Evolutionary conservation across 2,113 vertebrate genomes (phyloP).

Genomic region (Tichodroma muraria): DNA sequence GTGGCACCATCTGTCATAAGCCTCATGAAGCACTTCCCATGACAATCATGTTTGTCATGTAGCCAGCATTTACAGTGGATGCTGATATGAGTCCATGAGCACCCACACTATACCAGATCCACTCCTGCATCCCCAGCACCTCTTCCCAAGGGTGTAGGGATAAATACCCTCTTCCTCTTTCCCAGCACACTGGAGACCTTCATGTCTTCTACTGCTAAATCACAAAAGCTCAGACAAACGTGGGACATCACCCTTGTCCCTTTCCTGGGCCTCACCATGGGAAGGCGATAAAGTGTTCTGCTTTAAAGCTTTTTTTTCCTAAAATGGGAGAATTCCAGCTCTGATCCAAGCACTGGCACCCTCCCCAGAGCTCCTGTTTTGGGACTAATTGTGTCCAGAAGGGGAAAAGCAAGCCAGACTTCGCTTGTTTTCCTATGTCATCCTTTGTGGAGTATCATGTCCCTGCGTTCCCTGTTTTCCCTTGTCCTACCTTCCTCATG

Average conservation of each 20-base stretch:
- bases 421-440: neutral
- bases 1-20: neutral
- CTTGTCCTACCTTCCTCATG: neutral
- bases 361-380: slow-evolving; percentile 21
- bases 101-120: neutral
- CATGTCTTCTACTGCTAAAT: neutral
- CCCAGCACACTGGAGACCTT: neutral
- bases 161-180: neutral
- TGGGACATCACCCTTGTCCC: neutral
- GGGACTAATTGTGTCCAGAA: neutral
- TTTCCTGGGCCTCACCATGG: neutral
- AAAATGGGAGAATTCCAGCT: slow-evolving; percentile 44
- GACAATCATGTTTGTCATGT: accelerated
- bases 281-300: neutral
- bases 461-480: neutral
- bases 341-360: slow-evolving; percentile 1
- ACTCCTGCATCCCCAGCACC: neutral
- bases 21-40: neutral
- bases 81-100: neutral
- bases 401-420: neutral
- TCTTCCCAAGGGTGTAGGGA: neutral
- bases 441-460: neutral
- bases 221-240: neutral
- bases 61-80: neutral
- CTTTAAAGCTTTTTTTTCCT: slow-evolving; percentile 43